Evolutionary conservation across 2,888 invertebrate species (phyloP).

Genomic region (Epiblema foenella): DNA sequence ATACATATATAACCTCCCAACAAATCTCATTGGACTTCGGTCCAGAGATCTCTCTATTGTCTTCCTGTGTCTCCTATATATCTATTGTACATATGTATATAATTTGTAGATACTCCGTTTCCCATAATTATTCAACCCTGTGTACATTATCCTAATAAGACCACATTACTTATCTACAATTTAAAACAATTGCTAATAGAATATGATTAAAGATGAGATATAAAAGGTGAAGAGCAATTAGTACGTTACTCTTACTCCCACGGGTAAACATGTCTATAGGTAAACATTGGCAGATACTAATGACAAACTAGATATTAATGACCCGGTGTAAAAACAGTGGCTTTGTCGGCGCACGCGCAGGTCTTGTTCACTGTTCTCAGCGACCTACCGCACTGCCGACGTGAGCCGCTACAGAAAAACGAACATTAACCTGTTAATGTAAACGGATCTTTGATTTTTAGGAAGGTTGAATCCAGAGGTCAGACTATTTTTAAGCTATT

Average conservation of each 20-base stretch:
- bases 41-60: too few species aligned
- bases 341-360: constrained; percentile 65
- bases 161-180: too few species aligned
- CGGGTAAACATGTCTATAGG: constrained; percentile 7
- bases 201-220: background rate
- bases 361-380: constrained; percentile 60
- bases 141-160: too few species aligned
- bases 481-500: constrained; percentile 3
- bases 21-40: too few species aligned
- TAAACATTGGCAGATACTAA: constrained; percentile 29
- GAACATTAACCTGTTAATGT: constrained; percentile 25
- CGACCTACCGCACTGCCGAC: constrained; percentile 69
- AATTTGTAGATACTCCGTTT: too few species aligned
- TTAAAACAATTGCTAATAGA: too few species aligned
- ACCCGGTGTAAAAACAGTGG: constrained; percentile 51
- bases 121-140: too few species aligned
- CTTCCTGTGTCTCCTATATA: too few species aligned
- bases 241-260: constrained; percentile 3
- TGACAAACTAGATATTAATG: constrained; percentile 38
- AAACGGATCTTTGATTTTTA: constrained; percentile 30
- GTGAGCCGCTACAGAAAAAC: constrained; percentile 21
- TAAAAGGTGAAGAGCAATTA: background rate
- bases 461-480: constrained; percentile 14
- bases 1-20: too few species aligned
- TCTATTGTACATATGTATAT: too few species aligned